A percentile compares a stretch with the other conserved stretches of the same genome.
These are phyloP conservation scores for Caenorhabditis remanei DNA, from an alignment of 1,140 invertebrate genomes.

Conservation along the genomic window DNA sequence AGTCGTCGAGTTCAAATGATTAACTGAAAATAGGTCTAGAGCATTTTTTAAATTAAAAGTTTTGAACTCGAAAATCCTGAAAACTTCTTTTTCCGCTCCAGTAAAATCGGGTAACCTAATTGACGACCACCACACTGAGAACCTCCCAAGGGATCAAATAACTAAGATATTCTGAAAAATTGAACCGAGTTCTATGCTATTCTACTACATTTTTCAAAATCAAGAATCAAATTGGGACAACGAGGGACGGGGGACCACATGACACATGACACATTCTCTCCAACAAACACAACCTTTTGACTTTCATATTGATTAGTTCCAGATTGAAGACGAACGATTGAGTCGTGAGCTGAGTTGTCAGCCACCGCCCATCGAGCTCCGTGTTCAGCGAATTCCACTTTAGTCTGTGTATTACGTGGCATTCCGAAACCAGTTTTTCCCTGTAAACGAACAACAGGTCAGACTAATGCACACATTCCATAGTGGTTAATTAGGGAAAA, in stretches of 20 bases:
- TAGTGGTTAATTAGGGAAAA: neutral
- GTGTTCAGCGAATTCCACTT: conserved; percentile 73
- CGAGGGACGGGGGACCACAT: neutral
- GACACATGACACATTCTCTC: neutral
- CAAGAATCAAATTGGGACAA: neutral
- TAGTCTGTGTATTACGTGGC: conserved; percentile 75
- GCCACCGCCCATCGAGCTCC: conserved; percentile 66
- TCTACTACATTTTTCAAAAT: neutral
- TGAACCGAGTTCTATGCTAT: neutral
- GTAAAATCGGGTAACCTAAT: neutral
- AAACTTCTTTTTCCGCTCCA: too few relatives aligned
- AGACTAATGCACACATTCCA: neutral
- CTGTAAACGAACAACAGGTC: conserved; percentile 65
- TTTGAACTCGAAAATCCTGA: too few relatives aligned
- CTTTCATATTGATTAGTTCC: conserved; percentile 77
- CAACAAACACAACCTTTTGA: conserved; percentile 63
- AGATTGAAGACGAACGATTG: conserved; percentile 75
- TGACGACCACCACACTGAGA: neutral
- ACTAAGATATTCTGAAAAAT: neutral
- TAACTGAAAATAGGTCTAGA: neutral
- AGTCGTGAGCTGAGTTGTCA: conserved; percentile 34
- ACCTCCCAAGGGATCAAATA: neutral
- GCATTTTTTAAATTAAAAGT: neutral
- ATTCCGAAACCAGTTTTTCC: conserved; percentile 76
- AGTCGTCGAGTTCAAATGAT: neutral